Evolutionary conservation across 2,888 invertebrate genomes (phyloP).

Genomic region (Chrysopilus asiliformis): DNA sequence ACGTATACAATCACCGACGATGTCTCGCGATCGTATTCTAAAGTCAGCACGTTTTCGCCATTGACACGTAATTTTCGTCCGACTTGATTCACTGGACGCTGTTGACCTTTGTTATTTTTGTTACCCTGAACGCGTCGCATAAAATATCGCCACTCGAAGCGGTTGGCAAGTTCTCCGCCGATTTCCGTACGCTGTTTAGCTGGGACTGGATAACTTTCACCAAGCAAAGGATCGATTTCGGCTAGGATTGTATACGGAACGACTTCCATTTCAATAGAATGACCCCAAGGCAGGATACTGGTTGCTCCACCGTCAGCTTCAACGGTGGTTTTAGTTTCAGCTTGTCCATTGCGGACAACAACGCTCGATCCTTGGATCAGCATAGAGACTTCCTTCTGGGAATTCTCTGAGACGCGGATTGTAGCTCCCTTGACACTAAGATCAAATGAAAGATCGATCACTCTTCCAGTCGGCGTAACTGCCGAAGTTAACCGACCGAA

Average conservation of each 20-base stretch:
- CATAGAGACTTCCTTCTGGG: conserved; percentile 70
- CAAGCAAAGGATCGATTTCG: conserved; percentile 77
- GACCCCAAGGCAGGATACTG: conserved; percentile 73
- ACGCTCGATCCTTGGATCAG: conserved; percentile 79
- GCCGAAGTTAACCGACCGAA: conserved; percentile 85
- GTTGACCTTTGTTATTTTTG: conserved; percentile 29
- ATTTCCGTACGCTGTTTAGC: conserved; percentile 83
- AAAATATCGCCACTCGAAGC: conserved; percentile 94
- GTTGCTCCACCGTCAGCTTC: conserved; percentile 73
- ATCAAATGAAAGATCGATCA: conserved; percentile 76
- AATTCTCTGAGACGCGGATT: conserved; percentile 70
- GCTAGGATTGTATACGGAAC: conserved; percentile 80
- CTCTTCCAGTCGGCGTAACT: conserved; percentile 90
- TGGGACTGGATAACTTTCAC: conserved; percentile 82
- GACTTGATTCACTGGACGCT: conserved; percentile 60
- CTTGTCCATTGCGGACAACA: conserved; percentile 66
- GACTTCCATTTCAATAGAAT: conserved; percentile 76
- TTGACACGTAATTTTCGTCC: conserved; percentile 78
- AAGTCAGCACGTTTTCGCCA: conserved; percentile 77
- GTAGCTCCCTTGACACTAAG: conserved; percentile 83
- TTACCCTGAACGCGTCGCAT: conserved; percentile 58
- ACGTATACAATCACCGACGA: conserved; percentile 77
- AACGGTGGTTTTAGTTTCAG: conserved; percentile 66
- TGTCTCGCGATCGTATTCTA: conserved; percentile 82
- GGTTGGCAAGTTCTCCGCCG: conserved; percentile 77